Evolutionary conservation across 2,888 invertebrate genomes (phyloP), one percentile per base, ranked within the genome.

Genomic region (Rotaria sp.): DNA sequence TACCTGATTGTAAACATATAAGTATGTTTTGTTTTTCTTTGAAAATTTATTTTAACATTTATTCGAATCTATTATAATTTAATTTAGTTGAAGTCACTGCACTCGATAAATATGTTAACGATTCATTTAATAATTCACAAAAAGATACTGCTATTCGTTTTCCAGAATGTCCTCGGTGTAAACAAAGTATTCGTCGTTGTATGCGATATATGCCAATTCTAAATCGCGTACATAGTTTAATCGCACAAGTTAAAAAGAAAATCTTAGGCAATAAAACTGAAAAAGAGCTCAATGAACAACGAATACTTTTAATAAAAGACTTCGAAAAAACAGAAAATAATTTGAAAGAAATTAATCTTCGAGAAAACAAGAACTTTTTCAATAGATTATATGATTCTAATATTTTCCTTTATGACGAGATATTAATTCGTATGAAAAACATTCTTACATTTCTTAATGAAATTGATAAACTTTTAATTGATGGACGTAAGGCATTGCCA

Each of bases 161-260:
- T 75, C 92, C 91, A 87, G 85, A 86, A 1, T 94, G 94, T 88
- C 94, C 94, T 0, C 87, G 87, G 87, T 94, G 94, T 89, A 93
- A 93, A 85, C 92, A 92, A 38, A 92, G 93, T 0, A 93, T 94
- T n/a, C 91, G 93, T n/a, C 92, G 92, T 88, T 93, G 93, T 4
- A 90, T 50, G 50, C 50, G 50, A 50, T 50, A 93, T 90, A 93
- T 93, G 87, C 92, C 93, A 87, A 88, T 91, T 4, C 91, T 94
- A 21, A 91, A 91, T 80, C 26, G 45, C 5, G n/a, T 80, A 13
- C 80, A 80, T 45, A 80, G 26, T 45, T n/a, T 41, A n/a, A 80
- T 80, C 15, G 26, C 24, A 7, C 38, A 80, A 80, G 45, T 80
- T 11, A 80, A 80, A 80, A 41, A 13, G 21, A 80, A 26, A 80